Evolutionary conservation across 2,888 invertebrate species (phyloP), one percentile per base, ranked within the genome.

Genomic region (Geotrupes spiniger): DNA sequence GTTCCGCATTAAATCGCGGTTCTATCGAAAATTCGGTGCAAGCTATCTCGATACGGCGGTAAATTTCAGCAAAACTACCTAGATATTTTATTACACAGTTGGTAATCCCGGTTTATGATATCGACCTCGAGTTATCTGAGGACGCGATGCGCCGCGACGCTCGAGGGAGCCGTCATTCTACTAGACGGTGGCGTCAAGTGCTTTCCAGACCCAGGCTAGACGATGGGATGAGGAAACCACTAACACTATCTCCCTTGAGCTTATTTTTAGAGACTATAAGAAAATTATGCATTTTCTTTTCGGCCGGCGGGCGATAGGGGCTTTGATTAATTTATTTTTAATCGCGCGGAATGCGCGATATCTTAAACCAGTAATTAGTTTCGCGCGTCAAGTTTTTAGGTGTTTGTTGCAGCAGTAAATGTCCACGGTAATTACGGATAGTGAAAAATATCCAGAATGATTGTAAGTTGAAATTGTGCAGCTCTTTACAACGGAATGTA

Each of bases 101-200:
- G 58, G 58, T 62, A 59, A 61, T 62, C 57, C 61, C 49, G 57
- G 54, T 60, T 62, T 60, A 62, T 59, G 60, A 61, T 61, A 61
- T 62, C 61, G 62, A 62, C 62, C 62, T 60, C 56, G 53, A 57
- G 56, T 59, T 60, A 61, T 60, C 59, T 54, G 56, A 52, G 54
- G 53, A 56, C 51, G 54, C 56, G 56, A 60, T 55, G 58, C 54
- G 54, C 50, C 56, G 56, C 54, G 58, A 54, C 57, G 56, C 58
- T 57, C 58, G 44, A 39, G 61, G 58, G 61, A 58, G 58, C 56
- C 58, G 58, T 61, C 59, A 59, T 58, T 61, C 56, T 48, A 50
- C 54, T 39, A 58, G 57, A 58, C 57, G 54, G 31, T 48, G 59
- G 56, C 59, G 58, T 60, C 58, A 61, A 59, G 59, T 58, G 52